Conservation (phyloP, 2,888 invertebrate species). For the Monoplex corrugatus region DNA sequence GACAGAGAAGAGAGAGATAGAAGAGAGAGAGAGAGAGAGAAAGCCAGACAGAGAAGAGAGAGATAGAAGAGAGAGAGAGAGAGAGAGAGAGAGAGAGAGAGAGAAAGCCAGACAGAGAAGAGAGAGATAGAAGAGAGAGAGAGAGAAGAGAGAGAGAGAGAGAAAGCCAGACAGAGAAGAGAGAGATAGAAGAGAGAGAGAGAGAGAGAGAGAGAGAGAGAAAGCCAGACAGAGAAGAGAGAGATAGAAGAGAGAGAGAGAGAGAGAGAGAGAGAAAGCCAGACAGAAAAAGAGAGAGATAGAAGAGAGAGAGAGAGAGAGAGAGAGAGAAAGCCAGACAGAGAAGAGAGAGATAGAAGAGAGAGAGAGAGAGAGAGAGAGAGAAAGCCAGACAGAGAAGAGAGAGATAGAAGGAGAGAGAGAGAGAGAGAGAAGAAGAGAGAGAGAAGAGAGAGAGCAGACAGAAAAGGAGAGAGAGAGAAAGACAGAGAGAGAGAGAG, state of each 20-base stretch:
- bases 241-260: too few species aligned
- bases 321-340: not conserved
- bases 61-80: not conserved
- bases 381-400: not conserved
- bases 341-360: not conserved
- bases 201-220: conserved; percentile 13
- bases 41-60: not conserved
- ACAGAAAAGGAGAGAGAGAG: too few species aligned
- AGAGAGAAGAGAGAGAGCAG: too few species aligned
- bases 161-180: too few species aligned
- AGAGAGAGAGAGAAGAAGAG: too few species aligned
- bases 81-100: not conserved
- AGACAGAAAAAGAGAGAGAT: not conserved
- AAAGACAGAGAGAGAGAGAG: too few species aligned
- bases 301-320: not conserved
- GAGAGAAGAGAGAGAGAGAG: too few species aligned
- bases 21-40: not conserved
- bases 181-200: not conserved
- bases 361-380: not conserved
- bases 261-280: not conserved
- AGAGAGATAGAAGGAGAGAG: too few species aligned
- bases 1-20: not conserved
- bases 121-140: too few species aligned
- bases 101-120: too few species aligned
- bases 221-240: too few species aligned